These are phyloP conservation scores for Galago senegalensis DNA, from an alignment of 2,797 vertebrate species.

Conservation along the genomic window DNA sequence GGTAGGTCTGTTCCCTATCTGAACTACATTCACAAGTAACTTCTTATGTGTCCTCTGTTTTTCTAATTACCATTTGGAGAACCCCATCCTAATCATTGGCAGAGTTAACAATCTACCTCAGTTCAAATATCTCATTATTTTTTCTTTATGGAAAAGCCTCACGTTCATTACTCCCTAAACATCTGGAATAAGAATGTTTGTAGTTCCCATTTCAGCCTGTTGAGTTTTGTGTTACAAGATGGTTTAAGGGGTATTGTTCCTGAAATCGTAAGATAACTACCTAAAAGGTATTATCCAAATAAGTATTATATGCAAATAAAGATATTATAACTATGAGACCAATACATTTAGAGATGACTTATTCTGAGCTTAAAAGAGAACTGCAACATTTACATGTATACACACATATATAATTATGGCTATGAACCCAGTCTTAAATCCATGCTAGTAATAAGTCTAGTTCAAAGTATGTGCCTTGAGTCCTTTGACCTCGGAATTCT, in stretches of 20 bases:
- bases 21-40: background rate
- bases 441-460: background rate
- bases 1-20: slow-evolving; percentile 6
- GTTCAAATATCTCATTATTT: background rate
- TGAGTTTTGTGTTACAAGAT: background rate
- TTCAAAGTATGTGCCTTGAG: background rate
- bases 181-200: slow-evolving; percentile 8
- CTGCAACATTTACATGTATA: background rate
- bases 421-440: background rate
- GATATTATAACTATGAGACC: background rate
- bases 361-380: background rate
- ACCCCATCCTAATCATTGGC: slow-evolving; percentile 4
- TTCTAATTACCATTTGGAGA: slow-evolving; percentile 49
- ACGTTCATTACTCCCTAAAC: slow-evolving; percentile 35
- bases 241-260: background rate
- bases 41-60: background rate
- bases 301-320: background rate
- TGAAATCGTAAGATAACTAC: slow-evolving; percentile 31
- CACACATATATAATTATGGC: background rate
- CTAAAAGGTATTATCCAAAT: slow-evolving; percentile 5
- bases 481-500: slow-evolving; percentile 13
- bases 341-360: background rate
- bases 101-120: background rate
- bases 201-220: background rate
- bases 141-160: slow-evolving; percentile 36